Evolutionary conservation across 2,888 invertebrate genomes (phyloP), one percentile per base, ranked within the genome.

Genomic region (Leistus spinibarbis): DNA sequence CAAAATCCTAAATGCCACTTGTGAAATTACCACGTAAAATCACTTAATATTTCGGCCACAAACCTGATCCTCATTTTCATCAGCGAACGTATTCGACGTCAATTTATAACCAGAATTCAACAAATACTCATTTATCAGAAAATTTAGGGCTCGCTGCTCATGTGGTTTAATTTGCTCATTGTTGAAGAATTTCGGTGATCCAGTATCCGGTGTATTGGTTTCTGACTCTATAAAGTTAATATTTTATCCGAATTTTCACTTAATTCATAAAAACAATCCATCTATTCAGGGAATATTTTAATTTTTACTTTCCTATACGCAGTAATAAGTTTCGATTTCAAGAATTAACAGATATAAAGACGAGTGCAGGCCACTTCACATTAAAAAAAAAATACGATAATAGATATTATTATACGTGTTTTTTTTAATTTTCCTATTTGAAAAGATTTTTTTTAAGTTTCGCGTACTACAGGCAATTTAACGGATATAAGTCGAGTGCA

Each of bases 1-100:
- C 95, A 87, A 95, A 95, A 85, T 95, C 95, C 91, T 92, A 79
- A 81, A 60, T 20, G 3, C 17, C 20, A 17, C 1, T 13, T 63
- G 1, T 7, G 9, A 56, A 16, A 56, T 19, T 57, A 57, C 16
- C 4, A 19, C 17, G 57, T 7, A 57, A 57, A 5, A 19, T n/a
- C 57, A 7, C 7, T 19, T 64, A 20, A 64, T 23, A n/a, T n/a
- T n/a, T n/a, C n/a, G n/a, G n/a, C n/a, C n/a, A n/a, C n/a, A n/a
- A n/a, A 92, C 93, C 89, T 95, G 95, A 84, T 94, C 90, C 82
- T 94, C 94, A 87, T 95, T 95, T 88, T 96, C 96, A 88, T 96
- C 96, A 54, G 95, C 92, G 86, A 96, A 96, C 65, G 96, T 96
- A 77, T 95, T 95, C 0, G 95, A 94, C 2, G 95, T 95, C 20